phyloP scores from a whole-genome alignment of 2,888 invertebrate genomes.

The Euzetes globulus region DNA sequence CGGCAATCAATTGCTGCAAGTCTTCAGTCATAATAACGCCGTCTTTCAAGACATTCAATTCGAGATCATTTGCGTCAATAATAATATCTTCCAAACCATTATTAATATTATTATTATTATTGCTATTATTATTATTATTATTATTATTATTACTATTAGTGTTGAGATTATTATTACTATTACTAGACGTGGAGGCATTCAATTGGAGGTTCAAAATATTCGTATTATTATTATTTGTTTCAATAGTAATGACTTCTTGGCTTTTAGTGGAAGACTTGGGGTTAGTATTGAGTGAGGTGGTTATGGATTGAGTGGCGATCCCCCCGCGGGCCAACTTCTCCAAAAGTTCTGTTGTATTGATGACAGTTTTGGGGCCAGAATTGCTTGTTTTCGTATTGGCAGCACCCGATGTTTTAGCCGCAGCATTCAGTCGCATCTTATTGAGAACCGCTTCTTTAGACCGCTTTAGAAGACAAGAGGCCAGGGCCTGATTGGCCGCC shows the following conservation, averaged over 20 bases:
- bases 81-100: conserved; percentile 17
- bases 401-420: too few relatives aligned
- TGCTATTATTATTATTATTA: not conserved
- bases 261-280: not conserved
- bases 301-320: not conserved
- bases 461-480: not conserved
- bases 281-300: not conserved
- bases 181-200: conserved; percentile 6
- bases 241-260: conserved; percentile 8
- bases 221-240: not conserved
- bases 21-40: not conserved
- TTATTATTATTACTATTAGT: not conserved
- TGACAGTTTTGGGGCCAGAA: not conserved
- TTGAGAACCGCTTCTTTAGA: conserved; percentile 4
- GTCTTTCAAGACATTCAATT: not conserved
- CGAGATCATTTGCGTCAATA: conserved; percentile 16
- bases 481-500: conserved; percentile 1
- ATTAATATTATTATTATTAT: not conserved
- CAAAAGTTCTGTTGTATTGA: conserved; percentile 18
- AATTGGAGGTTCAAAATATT: not conserved
- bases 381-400: not conserved
- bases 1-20: conserved; percentile 8
- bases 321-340: conserved; percentile 25
- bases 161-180: not conserved
- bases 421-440: conserved; percentile 2